phyloP scores from a whole-genome alignment of 1,140 invertebrate species.

The Oryctes rhinoceros region DNA sequence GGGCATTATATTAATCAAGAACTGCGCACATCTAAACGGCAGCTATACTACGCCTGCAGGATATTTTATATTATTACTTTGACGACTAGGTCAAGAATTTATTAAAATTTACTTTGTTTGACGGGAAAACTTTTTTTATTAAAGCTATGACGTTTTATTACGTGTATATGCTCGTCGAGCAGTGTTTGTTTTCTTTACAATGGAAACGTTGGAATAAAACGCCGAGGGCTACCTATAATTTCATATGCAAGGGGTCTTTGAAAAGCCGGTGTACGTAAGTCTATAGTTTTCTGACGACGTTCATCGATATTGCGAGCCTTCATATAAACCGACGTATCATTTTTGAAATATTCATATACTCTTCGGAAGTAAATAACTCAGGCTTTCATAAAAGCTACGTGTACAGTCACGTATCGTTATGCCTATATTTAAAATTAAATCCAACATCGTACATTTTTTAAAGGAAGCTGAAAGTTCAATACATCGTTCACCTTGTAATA shows the following conservation, averaged over 20 bases:
- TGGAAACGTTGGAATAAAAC: background rate
- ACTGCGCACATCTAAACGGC: slow-evolving; percentile 37
- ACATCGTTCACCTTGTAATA: too few species aligned
- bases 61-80: slow-evolving; percentile 38
- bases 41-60: slow-evolving; percentile 25
- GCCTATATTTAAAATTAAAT: too few species aligned
- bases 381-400: too few species aligned
- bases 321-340: too few species aligned
- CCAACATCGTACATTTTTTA: too few species aligned
- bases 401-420: too few species aligned
- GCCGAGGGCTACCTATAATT: background rate
- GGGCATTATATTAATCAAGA: slow-evolving; percentile 43
- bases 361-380: too few species aligned
- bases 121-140: slow-evolving; percentile 33
- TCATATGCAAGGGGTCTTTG: background rate
- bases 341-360: too few species aligned
- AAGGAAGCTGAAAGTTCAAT: too few species aligned
- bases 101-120: slow-evolving; percentile 41
- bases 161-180: background rate
- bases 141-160: background rate
- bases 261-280: too few species aligned
- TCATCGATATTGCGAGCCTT: too few species aligned
- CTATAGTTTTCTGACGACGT: too few species aligned
- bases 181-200: background rate
- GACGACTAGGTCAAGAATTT: slow-evolving; percentile 35